Evolutionary conservation across 2,797 vertebrate species (phyloP).

Genomic region (Salarias fasciatus): DNA sequence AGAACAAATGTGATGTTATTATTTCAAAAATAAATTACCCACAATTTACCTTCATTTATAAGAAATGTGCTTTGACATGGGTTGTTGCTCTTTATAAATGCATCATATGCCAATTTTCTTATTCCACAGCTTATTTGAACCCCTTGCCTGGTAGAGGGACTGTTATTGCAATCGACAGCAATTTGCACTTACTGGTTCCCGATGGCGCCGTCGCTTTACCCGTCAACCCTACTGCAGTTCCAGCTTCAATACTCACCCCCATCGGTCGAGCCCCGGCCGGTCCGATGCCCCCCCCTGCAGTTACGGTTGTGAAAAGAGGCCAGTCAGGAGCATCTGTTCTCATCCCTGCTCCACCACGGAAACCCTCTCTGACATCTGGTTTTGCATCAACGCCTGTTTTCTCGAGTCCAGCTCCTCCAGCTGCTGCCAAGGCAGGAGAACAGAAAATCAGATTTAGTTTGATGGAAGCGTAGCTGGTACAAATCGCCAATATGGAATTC

Average conservation of each 20-base stretch:
- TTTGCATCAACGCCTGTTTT: constrained; percentile 15
- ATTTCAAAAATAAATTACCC: too few relatives aligned
- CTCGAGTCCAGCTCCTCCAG: constrained; percentile 36
- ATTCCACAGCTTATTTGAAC: constrained; percentile 67
- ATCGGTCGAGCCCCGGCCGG: constrained; percentile 33
- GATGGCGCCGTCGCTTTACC: constrained; percentile 75
- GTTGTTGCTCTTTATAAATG: too few relatives aligned
- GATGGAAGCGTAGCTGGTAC: background rate
- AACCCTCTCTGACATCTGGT: constrained; percentile 16
- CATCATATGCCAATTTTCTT: background rate
- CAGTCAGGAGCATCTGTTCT: constrained; percentile 48
- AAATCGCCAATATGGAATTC: background rate
- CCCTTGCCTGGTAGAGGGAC: constrained; percentile 72
- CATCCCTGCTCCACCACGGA: constrained; percentile 45
- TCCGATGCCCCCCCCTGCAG: constrained; percentile 12
- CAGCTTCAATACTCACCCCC: constrained; percentile 57
- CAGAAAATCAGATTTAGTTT: background rate
- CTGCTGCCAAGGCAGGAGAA: constrained; percentile 71
- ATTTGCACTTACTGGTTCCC: constrained; percentile 81
- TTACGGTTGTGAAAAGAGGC: constrained; percentile 34
- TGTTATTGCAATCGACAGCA: constrained; percentile 75
- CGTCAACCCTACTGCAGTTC: constrained; percentile 54
- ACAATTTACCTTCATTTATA: too few relatives aligned
- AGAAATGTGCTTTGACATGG: too few relatives aligned
- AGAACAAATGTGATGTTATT: too few relatives aligned